Percentiles rank a stretch among this genome's conserved stretches.
These are phyloP conservation scores for Dendroctonus valens DNA, from an alignment of 1,140 invertebrate genomes.

Conservation along the genomic window DNA sequence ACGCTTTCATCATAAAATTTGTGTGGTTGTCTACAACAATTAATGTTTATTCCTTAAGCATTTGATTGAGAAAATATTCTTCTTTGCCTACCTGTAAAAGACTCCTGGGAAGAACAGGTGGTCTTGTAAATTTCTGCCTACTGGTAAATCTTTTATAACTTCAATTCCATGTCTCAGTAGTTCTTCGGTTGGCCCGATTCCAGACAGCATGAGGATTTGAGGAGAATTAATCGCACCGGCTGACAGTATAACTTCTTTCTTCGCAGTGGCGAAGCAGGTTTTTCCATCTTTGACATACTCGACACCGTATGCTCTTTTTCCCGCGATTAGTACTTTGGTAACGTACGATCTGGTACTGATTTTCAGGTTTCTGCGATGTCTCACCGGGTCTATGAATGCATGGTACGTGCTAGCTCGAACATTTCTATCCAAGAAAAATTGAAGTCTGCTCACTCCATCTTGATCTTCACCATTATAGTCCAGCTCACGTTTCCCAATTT, in stretches of 20 bases:
- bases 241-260: conserved; percentile 71
- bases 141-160: conserved; percentile 61
- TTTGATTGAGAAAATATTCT: too few species aligned
- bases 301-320: conserved; percentile 72
- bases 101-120: conserved; percentile 62
- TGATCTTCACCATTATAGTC: conserved; percentile 67
- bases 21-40: not conserved
- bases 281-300: conserved; percentile 56
- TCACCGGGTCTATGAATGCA: conserved; percentile 70
- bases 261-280: conserved; percentile 52
- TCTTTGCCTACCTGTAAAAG: conserved; percentile 49
- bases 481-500: conserved; percentile 40
- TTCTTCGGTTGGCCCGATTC: conserved; percentile 67
- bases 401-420: conserved; percentile 55
- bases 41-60: too few species aligned
- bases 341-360: conserved; percentile 68
- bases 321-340: conserved; percentile 66
- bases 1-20: conserved; percentile 10
- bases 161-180: conserved; percentile 57
- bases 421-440: conserved; percentile 60
- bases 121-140: conserved; percentile 77
- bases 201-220: conserved; percentile 73
- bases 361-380: conserved; percentile 65
- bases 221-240: conserved; percentile 69
- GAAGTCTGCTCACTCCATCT: conserved; percentile 65